A percentile compares a stretch with the other conserved stretches of the same genome.
phyloP scores from a whole-genome alignment of 2,113 vertebrate genomes.

The Hiodon tergisus region DNA sequence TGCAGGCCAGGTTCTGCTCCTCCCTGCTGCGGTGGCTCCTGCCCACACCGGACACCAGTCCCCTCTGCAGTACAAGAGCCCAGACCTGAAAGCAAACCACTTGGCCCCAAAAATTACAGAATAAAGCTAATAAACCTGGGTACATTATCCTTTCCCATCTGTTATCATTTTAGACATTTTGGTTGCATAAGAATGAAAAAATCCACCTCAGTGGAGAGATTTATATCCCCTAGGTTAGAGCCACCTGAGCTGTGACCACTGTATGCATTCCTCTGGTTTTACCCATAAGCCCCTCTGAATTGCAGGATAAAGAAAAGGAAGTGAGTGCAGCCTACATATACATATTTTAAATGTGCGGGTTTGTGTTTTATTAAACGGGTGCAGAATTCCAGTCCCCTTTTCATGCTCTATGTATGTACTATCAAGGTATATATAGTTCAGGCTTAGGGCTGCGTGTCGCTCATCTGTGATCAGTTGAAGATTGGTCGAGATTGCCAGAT shows the following conservation, averaged over 20 bases:
- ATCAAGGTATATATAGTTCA: not conserved
- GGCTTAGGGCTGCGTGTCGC: not conserved
- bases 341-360: not conserved
- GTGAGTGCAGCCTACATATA: not conserved
- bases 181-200: too few relatives aligned
- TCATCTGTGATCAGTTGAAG: too few relatives aligned
- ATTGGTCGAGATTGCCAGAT: too few relatives aligned
- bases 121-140: conserved; percentile 6
- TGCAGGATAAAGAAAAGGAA: not conserved
- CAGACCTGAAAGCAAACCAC: not conserved
- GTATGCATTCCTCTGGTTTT: not conserved
- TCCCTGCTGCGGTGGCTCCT: not conserved
- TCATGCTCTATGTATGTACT: not conserved
- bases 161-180: not conserved
- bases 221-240: not conserved
- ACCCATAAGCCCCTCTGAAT: not conserved
- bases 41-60: not conserved
- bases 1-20: not conserved
- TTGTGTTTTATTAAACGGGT: not conserved
- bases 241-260: conserved; percentile 6
- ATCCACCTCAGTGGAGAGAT: not conserved
- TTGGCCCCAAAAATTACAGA: not conserved
- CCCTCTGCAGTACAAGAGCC: conserved; percentile 1
- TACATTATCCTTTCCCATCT: conserved; percentile 4
- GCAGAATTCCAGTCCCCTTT: not conserved